phyloP scores from a whole-genome alignment of 2,113 vertebrate species.

The Fregata magnificens region DNA sequence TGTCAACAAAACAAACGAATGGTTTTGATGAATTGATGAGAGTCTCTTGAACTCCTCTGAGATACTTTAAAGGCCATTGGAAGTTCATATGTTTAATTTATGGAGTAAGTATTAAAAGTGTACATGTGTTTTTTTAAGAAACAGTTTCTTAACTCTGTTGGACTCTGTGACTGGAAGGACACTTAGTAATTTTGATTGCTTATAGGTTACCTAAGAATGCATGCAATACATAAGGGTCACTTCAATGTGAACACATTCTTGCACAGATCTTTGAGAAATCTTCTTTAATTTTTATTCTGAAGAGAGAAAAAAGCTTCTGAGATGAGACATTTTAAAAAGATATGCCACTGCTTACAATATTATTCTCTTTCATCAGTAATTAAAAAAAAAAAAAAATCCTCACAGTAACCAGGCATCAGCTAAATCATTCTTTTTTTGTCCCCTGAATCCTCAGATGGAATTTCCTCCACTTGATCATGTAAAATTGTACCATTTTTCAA shows the following conservation, averaged over 20 bases:
- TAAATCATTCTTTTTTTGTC: not conserved
- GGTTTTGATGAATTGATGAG: conserved; percentile 16
- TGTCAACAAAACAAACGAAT: conserved; percentile 23
- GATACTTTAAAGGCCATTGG: not conserved
- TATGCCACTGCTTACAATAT: not conserved
- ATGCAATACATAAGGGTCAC: not conserved
- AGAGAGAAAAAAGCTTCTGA: not conserved
- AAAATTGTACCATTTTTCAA: not conserved
- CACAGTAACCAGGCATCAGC: not conserved
- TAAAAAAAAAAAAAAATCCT: not conserved
- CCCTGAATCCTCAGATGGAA: not conserved
- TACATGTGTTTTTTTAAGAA: conserved; percentile 14
- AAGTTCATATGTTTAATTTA: conserved; percentile 28
- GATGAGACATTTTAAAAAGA: not conserved
- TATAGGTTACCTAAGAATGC: not conserved
- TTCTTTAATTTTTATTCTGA: not conserved
- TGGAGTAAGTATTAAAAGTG: conserved; percentile 14
- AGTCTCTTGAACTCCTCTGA: not conserved
- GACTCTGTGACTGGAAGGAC: not conserved
- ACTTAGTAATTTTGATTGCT: not conserved
- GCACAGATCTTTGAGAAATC: not conserved
- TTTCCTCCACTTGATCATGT: not conserved
- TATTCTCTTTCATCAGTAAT: not conserved
- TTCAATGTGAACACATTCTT: not conserved
- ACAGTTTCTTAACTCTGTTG: conserved; percentile 4